A percentile compares a stretch with the other conserved stretches of the same genome.
Evolutionary conservation across 2,113 vertebrate species (phyloP).

Genomic region (Pomatostomus ruficeps): DNA sequence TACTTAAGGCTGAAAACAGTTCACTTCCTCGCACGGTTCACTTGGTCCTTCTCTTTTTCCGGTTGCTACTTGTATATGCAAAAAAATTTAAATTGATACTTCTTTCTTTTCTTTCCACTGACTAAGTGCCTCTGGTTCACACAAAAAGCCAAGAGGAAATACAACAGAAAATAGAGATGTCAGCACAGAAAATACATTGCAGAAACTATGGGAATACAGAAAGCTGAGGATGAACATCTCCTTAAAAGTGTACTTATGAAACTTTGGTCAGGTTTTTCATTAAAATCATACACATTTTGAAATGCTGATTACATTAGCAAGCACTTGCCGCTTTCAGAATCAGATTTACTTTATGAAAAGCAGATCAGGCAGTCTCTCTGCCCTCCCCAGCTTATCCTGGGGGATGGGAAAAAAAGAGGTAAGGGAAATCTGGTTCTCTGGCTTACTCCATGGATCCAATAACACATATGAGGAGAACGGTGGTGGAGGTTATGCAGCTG

Average conservation of each 20-base stretch:
- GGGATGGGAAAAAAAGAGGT: background rate
- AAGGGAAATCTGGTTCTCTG: background rate
- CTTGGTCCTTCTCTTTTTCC: background rate
- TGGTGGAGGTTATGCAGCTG: background rate
- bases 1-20: background rate
- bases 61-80: background rate
- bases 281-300: constrained; percentile 7
- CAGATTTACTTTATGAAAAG: background rate
- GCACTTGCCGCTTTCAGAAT: constrained; percentile 7
- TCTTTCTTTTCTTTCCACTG: background rate
- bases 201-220: background rate
- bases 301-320: constrained; percentile 34
- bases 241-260: background rate
- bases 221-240: background rate
- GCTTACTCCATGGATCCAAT: background rate
- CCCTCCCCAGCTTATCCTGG: background rate
- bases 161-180: background rate
- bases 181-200: background rate
- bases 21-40: background rate
- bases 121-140: background rate
- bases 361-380: background rate
- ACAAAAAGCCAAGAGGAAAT: background rate
- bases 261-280: background rate
- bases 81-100: background rate
- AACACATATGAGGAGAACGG: background rate